phyloP scores from a whole-genome alignment of 2,797 vertebrate genomes.

The Orientallactaga sibirica region DNA sequence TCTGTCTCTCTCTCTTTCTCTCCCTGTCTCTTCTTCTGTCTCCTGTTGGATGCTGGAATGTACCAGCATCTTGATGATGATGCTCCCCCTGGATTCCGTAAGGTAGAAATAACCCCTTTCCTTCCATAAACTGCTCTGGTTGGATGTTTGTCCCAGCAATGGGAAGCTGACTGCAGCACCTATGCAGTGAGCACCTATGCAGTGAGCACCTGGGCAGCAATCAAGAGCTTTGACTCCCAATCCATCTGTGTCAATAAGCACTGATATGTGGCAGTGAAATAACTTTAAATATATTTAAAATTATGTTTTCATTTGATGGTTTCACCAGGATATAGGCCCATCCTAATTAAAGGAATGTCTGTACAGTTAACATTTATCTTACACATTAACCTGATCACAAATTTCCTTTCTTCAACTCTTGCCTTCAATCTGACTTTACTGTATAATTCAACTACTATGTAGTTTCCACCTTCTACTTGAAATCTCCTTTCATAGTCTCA shows the following conservation, averaged over 20 bases:
- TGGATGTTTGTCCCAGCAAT: too few species aligned
- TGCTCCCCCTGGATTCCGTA: too few species aligned
- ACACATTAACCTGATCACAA: neutral
- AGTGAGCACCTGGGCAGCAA: neutral
- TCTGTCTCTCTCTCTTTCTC: too few species aligned
- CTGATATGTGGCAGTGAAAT: neutral
- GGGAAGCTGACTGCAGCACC: too few species aligned
- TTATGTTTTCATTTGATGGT: neutral
- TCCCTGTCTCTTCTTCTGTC: too few species aligned
- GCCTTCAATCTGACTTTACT: neutral
- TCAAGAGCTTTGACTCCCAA: neutral
- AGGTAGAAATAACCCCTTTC: too few species aligned
- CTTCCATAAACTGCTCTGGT: too few species aligned
- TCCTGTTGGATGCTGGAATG: too few species aligned
- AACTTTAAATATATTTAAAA: neutral
- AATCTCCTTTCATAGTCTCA: neutral
- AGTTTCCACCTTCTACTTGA: neutral
- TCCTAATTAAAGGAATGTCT: neutral
- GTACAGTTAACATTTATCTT: neutral
- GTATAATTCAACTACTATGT: neutral
- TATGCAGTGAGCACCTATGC: too few species aligned
- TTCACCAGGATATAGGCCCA: neutral
- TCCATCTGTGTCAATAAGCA: neutral
- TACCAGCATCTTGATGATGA: too few species aligned
- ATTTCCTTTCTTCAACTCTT: conserved; percentile 14